Conservation (phyloP, 2,113 vertebrate genomes). For the Sialia sialis region DNA sequence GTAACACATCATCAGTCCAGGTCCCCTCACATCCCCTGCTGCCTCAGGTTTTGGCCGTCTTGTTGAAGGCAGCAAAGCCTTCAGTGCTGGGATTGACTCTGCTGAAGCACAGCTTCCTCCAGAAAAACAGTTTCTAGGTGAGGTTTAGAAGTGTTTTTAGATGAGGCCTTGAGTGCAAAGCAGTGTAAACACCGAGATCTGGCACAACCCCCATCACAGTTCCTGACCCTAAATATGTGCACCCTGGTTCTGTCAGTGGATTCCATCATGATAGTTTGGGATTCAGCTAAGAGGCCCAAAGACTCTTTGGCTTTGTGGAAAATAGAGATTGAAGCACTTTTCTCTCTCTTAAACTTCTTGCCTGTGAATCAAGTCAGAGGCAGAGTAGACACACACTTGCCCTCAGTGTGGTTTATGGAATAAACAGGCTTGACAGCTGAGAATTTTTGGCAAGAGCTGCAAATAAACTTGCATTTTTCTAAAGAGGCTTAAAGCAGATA, state of each 20-base stretch:
- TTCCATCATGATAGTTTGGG: background rate
- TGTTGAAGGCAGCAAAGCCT: background rate
- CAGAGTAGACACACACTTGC: background rate
- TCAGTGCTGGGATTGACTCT: background rate
- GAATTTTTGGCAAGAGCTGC: background rate
- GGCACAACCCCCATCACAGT: background rate
- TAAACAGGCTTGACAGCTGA: slow-evolving; percentile 4
- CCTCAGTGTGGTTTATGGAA: background rate
- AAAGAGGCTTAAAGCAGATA: background rate
- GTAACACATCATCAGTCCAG: background rate
- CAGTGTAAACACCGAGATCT: background rate
- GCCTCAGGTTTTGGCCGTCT: background rate
- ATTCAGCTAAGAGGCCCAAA: background rate
- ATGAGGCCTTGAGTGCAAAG: background rate
- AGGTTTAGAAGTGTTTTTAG: background rate
- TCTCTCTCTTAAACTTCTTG: background rate
- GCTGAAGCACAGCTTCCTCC: background rate
- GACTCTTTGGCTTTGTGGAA: background rate
- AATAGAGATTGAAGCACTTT: background rate
- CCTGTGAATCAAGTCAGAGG: background rate
- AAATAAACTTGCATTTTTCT: background rate
- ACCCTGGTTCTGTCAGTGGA: background rate
- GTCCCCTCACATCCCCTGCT: background rate
- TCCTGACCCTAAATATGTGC: background rate
- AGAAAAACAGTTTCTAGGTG: background rate